A percentile compares a stretch with the other conserved stretches of the same genome.
Evolutionary conservation across 2,888 invertebrate genomes (phyloP).

Genomic region (Syritta pipiens): DNA sequence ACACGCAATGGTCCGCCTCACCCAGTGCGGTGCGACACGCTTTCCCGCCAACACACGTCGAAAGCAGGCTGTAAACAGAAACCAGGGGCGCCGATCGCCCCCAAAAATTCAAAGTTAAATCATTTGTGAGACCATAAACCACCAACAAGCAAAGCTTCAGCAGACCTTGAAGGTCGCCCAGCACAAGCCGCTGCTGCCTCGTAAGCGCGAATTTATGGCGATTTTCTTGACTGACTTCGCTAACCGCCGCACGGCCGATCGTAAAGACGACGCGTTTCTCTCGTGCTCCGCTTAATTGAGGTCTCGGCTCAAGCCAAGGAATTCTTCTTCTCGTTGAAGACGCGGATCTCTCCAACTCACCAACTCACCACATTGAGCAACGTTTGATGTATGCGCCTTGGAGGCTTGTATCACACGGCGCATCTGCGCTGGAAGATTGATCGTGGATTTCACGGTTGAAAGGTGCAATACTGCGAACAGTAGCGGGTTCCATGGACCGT

Average conservation of each 20-base stretch:
- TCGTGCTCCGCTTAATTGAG: constrained; percentile 32
- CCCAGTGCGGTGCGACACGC: constrained; percentile 84
- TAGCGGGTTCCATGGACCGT: constrained; percentile 57
- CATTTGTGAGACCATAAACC: constrained; percentile 55
- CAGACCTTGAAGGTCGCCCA: constrained; percentile 64
- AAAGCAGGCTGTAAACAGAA: constrained; percentile 85
- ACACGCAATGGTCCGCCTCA: constrained; percentile 85
- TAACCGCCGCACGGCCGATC: constrained; percentile 36
- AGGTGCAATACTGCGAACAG: constrained; percentile 53
- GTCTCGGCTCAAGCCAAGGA: constrained; percentile 5
- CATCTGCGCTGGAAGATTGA: constrained; percentile 44
- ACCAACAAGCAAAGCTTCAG: constrained; percentile 33
- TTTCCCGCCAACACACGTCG: constrained; percentile 87
- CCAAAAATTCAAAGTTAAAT: constrained; percentile 50
- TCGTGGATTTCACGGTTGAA: constrained; percentile 63
- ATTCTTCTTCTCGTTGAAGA: not conserved
- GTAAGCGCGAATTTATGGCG: constrained; percentile 25
- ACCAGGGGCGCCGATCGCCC: constrained; percentile 23
- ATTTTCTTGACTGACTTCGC: constrained; percentile 57
- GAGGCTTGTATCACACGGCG: constrained; percentile 35
- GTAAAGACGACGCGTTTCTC: constrained; percentile 20
- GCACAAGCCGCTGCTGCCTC: not conserved
- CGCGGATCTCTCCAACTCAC: not conserved
- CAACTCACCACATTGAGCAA: constrained; percentile 9
- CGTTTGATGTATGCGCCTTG: not conserved